These are phyloP conservation scores for Urocolius indicus DNA, from an alignment of 2,113 vertebrate species.

Conservation along the genomic window DNA sequence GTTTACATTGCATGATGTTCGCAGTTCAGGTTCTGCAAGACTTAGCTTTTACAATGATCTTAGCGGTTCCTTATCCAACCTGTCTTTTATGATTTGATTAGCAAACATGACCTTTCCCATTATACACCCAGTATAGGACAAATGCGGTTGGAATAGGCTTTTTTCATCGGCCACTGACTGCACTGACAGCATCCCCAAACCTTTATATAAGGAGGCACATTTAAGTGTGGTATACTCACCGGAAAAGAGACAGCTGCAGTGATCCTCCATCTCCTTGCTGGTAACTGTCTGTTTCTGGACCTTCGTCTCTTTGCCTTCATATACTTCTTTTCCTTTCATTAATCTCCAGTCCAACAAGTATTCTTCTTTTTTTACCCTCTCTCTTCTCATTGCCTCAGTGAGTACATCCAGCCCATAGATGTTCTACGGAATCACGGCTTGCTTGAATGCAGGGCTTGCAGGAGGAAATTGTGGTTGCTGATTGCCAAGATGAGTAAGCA, in stretches of 20 bases:
- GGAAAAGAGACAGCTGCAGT: neutral
- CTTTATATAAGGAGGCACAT: neutral
- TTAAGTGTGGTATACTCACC: neutral
- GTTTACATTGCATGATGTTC: too few species aligned
- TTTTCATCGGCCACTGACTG: neutral
- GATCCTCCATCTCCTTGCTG: neutral
- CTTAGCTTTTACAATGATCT: too few species aligned
- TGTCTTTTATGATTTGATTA: too few species aligned
- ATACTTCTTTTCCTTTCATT: neutral
- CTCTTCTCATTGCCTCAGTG: neutral
- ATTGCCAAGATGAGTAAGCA: neutral
- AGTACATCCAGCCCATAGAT: fast-evolving
- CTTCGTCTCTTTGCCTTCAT: neutral
- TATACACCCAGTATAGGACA: neutral
- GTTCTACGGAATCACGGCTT: neutral
- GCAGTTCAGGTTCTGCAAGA: too few species aligned
- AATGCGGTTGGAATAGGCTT: neutral
- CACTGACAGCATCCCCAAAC: neutral
- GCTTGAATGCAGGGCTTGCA: neutral
- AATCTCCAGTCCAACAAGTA: neutral
- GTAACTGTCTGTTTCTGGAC: neutral
- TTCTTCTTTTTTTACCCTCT: neutral
- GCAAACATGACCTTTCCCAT: too few species aligned
- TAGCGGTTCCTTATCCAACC: too few species aligned
- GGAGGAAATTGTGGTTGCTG: neutral